Percentiles rank a stretch among this genome's conserved stretches.
Evolutionary conservation across 2,113 vertebrate genomes (phyloP).

Genomic region (Ginglymostoma cirratum): DNA sequence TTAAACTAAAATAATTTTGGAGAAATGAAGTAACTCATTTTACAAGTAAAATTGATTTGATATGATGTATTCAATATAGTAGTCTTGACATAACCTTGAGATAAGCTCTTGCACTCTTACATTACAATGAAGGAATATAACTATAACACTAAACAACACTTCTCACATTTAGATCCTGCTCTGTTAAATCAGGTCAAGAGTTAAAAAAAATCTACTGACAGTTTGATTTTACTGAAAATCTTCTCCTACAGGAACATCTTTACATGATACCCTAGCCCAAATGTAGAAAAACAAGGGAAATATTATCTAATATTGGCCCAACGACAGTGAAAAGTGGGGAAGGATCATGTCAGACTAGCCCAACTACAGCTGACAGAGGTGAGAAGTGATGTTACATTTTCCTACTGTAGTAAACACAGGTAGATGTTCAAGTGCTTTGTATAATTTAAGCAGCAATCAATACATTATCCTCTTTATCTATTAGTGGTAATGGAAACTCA

Average conservation of each 20-base stretch:
- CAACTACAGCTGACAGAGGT: conserved; percentile 48
- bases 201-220: not conserved
- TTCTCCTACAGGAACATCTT: conserved; percentile 67
- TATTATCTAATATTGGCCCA: conserved; percentile 38
- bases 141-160: not conserved
- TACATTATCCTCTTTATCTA: not conserved
- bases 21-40: not conserved
- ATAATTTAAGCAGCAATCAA: not conserved
- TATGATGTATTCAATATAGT: no score
- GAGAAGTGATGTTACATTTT: not conserved
- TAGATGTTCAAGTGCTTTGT: conserved; percentile 39
- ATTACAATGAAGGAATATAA: not conserved
- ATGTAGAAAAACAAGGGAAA: no score
- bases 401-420: conserved; percentile 49
- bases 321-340: conserved; percentile 49
- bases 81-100: not conserved
- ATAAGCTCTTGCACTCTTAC: not conserved
- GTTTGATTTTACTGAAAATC: conserved; percentile 58
- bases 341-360: conserved; percentile 38
- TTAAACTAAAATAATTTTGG: not conserved
- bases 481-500: not conserved
- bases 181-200: not conserved
- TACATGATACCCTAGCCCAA: conserved; percentile 68
- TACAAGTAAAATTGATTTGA: not conserved
- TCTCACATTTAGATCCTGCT: not conserved